Percentiles rank a stretch among this genome's conserved stretches.
These are phyloP conservation scores for Yponomeuta malinellus DNA, from an alignment of 2,888 invertebrate genomes.

Conservation along the genomic window DNA sequence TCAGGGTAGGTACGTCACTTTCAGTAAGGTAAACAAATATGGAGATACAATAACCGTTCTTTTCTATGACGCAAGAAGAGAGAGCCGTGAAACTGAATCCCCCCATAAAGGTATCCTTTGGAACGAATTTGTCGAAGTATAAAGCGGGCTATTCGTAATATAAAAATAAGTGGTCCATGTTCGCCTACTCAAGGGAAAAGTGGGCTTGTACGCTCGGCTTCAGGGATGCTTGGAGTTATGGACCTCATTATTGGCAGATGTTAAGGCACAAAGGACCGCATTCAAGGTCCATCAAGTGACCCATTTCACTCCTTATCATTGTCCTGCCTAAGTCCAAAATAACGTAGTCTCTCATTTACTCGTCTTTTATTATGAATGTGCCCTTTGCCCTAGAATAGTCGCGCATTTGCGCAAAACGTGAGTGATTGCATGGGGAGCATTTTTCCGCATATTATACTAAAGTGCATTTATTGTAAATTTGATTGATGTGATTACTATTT, in stretches of 20 bases:
- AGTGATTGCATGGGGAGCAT: no score
- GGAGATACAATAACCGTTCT: background rate
- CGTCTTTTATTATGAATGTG: background rate
- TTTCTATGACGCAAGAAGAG: background rate
- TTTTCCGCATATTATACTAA: no score
- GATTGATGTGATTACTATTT: no score
- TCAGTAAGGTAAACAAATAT: background rate
- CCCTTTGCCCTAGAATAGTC: background rate
- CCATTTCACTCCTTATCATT: background rate
- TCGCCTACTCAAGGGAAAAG: background rate
- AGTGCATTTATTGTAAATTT: no score
- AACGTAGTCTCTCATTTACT: background rate
- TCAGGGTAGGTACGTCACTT: background rate
- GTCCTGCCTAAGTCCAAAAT: background rate
- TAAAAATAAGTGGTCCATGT: conserved; percentile 1
- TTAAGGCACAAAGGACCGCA: background rate
- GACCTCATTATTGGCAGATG: background rate
- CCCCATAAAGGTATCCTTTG: background rate
- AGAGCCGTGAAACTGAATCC: background rate
- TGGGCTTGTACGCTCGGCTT: background rate
- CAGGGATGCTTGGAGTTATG: background rate
- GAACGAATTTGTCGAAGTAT: background rate
- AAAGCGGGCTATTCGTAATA: background rate
- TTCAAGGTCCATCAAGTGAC: background rate
- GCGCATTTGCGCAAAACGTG: no score